Conservation (phyloP, 2,888 invertebrate species). For the Cheiracanthium punctorium region DNA sequence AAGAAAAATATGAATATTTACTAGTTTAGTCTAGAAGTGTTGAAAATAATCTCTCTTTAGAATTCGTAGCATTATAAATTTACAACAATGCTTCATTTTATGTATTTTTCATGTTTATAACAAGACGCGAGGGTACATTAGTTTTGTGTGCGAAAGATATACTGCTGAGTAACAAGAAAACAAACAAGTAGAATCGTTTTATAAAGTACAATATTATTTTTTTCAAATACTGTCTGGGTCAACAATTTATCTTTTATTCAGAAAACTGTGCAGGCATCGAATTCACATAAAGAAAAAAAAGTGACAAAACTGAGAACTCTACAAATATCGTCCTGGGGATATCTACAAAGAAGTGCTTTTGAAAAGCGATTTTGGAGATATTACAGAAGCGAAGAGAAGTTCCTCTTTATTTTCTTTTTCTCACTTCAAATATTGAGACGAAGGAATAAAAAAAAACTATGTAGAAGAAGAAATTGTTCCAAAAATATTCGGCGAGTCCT, state of each 20-base stretch:
- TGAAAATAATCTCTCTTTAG: too few species aligned
- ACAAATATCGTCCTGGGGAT: conserved; percentile 12
- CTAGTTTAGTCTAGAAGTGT: too few species aligned
- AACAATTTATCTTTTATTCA: conserved; percentile 10
- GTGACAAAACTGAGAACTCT: conserved; percentile 5
- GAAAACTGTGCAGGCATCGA: background rate
- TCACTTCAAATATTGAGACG: conserved; percentile 55
- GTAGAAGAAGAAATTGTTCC: conserved; percentile 24
- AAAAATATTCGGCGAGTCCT: conserved; percentile 52
- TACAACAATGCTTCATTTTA: too few species aligned
- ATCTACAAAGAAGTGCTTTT: conserved; percentile 13
- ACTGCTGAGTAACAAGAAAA: too few species aligned
- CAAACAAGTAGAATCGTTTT: too few species aligned
- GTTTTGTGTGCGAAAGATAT: too few species aligned
- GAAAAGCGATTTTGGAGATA: conserved; percentile 25
- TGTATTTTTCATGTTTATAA: too few species aligned
- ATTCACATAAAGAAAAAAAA: background rate
- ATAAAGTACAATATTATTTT: too few species aligned
- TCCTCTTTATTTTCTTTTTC: background rate
- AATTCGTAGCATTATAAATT: too few species aligned
- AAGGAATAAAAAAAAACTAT: background rate
- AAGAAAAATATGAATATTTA: too few species aligned
- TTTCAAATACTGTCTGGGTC: too few species aligned
- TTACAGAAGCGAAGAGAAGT: conserved; percentile 8
- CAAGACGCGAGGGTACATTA: too few species aligned